Evolutionary conservation across 2,888 invertebrate genomes (phyloP).

Genomic region (Cryptophagus acutangulus): DNA sequence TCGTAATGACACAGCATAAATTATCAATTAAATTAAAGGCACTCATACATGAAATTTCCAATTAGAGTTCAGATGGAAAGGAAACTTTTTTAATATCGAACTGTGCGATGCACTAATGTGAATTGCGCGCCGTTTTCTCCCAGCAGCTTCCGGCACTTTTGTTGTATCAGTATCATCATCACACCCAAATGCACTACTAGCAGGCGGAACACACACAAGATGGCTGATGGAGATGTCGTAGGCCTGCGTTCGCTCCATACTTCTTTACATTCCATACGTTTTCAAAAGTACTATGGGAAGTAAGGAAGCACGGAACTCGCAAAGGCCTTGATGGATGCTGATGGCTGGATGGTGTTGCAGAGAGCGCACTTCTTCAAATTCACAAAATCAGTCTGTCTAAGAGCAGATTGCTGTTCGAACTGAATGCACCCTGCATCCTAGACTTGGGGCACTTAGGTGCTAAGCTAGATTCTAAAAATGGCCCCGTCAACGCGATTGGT

Average conservation of each 20-base stretch:
- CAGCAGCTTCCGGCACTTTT: conserved; percentile 24
- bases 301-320: conserved; percentile 90
- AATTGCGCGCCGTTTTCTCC: conserved; percentile 23
- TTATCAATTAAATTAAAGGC: conserved; percentile 33
- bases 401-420: conserved; percentile 41
- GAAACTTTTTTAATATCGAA: conserved; percentile 32
- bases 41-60: conserved; percentile 40
- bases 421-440: conserved; percentile 39
- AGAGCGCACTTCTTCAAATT: no score
- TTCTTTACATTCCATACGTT: conserved; percentile 97
- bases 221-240: background rate
- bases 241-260: conserved; percentile 69
- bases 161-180: no score
- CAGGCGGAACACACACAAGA: background rate
- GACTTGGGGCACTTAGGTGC: conserved; percentile 38
- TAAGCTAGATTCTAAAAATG: conserved; percentile 48
- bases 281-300: conserved; percentile 84
- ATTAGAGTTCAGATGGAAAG: conserved; percentile 28
- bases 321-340: conserved; percentile 37
- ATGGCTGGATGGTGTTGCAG: no score
- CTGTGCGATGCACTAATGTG: conserved; percentile 17
- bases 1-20: conserved; percentile 35
- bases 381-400: conserved; percentile 33
- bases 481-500: conserved; percentile 47
- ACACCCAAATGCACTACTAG: no score